A percentile compares a stretch with the other conserved stretches of the same genome.
These are phyloP conservation scores for Myotis daubentonii DNA, from an alignment of 2,797 vertebrate genomes.

Conservation along the genomic window DNA sequence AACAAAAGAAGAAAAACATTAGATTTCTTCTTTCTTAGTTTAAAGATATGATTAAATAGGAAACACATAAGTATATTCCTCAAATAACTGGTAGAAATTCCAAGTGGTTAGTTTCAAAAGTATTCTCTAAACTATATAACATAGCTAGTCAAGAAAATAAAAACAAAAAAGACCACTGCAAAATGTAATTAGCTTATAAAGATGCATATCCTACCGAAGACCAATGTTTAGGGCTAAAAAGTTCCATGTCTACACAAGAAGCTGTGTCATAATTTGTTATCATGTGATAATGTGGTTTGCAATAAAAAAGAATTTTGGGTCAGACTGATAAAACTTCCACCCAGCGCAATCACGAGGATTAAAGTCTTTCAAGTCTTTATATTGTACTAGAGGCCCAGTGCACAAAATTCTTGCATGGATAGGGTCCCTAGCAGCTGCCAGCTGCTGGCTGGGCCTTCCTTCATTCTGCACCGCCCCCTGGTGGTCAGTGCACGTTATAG, in stretches of 20 bases:
- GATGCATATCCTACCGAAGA: background rate
- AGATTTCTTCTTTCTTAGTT: background rate
- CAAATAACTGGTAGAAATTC: background rate
- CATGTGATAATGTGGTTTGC: background rate
- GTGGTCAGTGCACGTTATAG: too few species aligned
- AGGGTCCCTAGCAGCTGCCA: too few species aligned
- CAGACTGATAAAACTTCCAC: background rate
- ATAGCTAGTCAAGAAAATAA: background rate
- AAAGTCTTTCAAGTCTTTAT: background rate
- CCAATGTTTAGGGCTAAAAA: background rate
- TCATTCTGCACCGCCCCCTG: too few species aligned
- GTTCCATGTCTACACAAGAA: background rate
- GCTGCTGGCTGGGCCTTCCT: too few species aligned
- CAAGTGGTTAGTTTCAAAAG: background rate
- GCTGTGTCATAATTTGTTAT: background rate
- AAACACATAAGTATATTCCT: background rate
- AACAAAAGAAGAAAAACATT: background rate
- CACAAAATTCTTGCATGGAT: too few species aligned
- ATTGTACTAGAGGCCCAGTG: too few species aligned
- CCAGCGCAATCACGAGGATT: background rate
- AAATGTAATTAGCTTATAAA: background rate
- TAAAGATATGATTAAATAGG: background rate
- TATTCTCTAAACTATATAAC: background rate
- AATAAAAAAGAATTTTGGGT: background rate
- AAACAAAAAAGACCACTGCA: background rate